Conservation (phyloP, 2,113 vertebrate species). For the Lates calcarifer region DNA sequence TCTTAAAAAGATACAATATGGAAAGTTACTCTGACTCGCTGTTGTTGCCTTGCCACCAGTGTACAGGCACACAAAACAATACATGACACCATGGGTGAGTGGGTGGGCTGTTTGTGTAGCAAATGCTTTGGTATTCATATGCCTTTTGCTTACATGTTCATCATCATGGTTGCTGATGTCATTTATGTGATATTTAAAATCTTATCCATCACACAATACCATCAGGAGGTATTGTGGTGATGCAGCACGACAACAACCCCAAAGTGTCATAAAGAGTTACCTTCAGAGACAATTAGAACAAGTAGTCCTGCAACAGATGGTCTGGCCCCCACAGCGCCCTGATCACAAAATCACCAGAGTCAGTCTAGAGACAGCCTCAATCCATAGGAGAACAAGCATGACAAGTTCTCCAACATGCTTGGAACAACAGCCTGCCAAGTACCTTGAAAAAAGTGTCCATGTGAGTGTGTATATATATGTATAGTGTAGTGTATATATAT, state of each 20-base stretch:
- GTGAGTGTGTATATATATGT: no score
- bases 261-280: background rate
- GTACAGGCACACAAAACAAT: background rate
- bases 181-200: no score
- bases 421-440: background rate
- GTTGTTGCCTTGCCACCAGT: slow-evolving; percentile 8
- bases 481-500: no score
- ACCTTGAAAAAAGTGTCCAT: no score
- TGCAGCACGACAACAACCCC: background rate
- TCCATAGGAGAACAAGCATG: background rate
- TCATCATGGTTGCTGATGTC: background rate
- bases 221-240: no score
- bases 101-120: slow-evolving; percentile 13
- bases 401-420: background rate
- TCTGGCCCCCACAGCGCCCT: no score
- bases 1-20: background rate
- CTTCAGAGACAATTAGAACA: background rate
- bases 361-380: background rate
- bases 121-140: slow-evolving; percentile 14
- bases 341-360: background rate
- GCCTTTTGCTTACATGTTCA: slow-evolving; percentile 18
- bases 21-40: background rate
- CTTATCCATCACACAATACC: no score
- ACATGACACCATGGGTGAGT: slow-evolving; percentile 27
- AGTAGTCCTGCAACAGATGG: background rate